Percentiles rank a stretch among this genome's conserved stretches.
Conservation (phyloP, 2,888 invertebrate species). For the Horisme vitalbata region DNA sequence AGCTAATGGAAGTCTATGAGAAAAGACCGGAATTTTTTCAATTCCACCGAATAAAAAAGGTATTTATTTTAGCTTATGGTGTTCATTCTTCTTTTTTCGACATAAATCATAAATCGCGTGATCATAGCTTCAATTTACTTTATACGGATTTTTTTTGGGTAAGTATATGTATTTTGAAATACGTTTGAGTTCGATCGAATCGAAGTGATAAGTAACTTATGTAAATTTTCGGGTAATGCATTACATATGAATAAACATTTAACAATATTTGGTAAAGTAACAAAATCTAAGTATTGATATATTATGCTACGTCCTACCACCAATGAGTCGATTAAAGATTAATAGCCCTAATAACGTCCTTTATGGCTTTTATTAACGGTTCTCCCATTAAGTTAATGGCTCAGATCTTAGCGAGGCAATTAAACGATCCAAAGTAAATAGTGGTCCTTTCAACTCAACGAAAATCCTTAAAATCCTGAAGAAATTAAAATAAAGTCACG, state of each 20-base stretch:
- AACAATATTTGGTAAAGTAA: too few relatives aligned
- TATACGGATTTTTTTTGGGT: too few relatives aligned
- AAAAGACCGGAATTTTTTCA: not conserved
- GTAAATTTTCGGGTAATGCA: too few relatives aligned
- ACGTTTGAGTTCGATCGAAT: too few relatives aligned
- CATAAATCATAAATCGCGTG: too few relatives aligned
- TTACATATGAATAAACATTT: too few relatives aligned
- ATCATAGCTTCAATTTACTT: too few relatives aligned
- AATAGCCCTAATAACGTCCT: slow-evolving; percentile 25
- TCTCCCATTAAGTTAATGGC: slow-evolving; percentile 26
- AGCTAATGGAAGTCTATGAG: slow-evolving; percentile 7
- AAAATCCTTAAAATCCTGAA: slow-evolving; percentile 19
- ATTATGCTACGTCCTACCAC: slow-evolving; percentile 5
- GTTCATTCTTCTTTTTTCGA: too few relatives aligned
- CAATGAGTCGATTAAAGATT: slow-evolving; percentile 21
- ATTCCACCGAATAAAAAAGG: not conserved
- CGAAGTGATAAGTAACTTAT: too few relatives aligned
- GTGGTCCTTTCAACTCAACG: slow-evolving; percentile 17
- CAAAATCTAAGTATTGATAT: too few relatives aligned
- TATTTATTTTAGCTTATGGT: not conserved
- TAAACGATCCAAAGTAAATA: slow-evolving; percentile 31
- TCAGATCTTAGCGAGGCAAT: slow-evolving; percentile 29
- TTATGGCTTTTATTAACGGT: slow-evolving; percentile 27
- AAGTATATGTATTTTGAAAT: too few relatives aligned
- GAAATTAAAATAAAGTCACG: slow-evolving; percentile 27